Base-by-base conservation (phyloP, 2,888 invertebrate species). In the Parthenolecanium corni region DNA sequence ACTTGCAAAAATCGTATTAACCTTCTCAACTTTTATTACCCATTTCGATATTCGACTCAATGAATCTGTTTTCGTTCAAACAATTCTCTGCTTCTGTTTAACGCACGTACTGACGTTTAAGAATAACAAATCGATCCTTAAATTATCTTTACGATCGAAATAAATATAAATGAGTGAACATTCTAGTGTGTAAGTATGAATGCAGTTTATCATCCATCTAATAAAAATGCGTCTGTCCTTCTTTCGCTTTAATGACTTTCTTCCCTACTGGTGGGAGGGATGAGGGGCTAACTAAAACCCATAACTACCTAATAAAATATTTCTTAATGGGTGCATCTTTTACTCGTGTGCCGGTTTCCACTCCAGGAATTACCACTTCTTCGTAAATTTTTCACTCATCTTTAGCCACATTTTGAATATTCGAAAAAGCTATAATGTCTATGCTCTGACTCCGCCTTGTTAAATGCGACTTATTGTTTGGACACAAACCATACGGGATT, bases 401-500 rank as follows among this genome's bases (percentile, higher is more conserved):
- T 31, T 31, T 31, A 31, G 31, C 31, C 31, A 31, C 31, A 31
- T 31, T 31, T 31, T 31, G 31, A 9, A 31, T 31, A 31, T 31
- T 31, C 31, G 31, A 31, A 31, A 9, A 31, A 31, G 9, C 31
- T 9, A 31, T n/a, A 31, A 31, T 31, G 31, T 14, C 44, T 16
- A 14, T 18, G 44, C 6, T 42, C 6, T 56, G 44, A 56, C 56
- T 56, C 56, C 56, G 56, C 56, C 56, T 56, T 12, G 46, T 53
- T 16, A 40, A 18, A 3, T 38, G 25, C 36, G 53, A 53, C 53
- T 38, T n/a, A 16, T 20, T 46, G 56, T 56, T 56, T 56, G 42
- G 56, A 56, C 44, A 56, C 44, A 42, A 56, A 56, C 56, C 56
- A 56, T 56, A 56, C 24, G 56, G 56, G 20, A 42, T 42, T 52